phyloP scores from a whole-genome alignment of 2,888 invertebrate genomes.

The Plebejus argus region DNA sequence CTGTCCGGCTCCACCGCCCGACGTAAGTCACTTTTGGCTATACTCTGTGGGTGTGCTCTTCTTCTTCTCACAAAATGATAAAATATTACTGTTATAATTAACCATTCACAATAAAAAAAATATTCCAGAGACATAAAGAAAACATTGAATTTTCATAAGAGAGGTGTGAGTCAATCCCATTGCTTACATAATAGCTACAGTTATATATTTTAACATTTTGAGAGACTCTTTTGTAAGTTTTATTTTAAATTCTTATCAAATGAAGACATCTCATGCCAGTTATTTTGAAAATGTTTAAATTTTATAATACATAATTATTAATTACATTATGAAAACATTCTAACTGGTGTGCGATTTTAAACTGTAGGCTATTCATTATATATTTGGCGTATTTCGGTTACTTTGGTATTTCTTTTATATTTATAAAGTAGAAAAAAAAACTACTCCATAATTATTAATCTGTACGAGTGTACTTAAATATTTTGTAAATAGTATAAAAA shows the following conservation, averaged over 20 bases:
- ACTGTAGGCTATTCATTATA: neutral
- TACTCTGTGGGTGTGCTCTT: neutral
- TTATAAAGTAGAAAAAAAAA: neutral
- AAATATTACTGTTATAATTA: neutral
- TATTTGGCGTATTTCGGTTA: neutral
- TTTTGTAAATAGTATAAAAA: constrained; percentile 1
- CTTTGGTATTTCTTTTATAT: neutral
- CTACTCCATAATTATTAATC: neutral
- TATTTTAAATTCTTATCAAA: neutral
- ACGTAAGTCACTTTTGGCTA: constrained; percentile 81
- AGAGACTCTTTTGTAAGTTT: neutral
- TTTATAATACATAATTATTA: neutral
- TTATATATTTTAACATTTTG: constrained; percentile 12
- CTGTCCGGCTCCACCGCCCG: constrained; percentile 86
- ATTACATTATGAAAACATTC: neutral
- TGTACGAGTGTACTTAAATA: neutral
- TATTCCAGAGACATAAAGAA: no score
- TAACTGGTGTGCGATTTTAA: neutral
- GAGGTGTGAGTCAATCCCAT: no score
- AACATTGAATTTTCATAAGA: no score
- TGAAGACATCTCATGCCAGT: neutral
- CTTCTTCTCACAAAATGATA: neutral
- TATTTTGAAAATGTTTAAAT: neutral
- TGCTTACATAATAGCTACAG: no score
- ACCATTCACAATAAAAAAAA: neutral